Evolutionary conservation across 1,140 invertebrate genomes (phyloP), one percentile per base, ranked within the genome.

Genomic region (Tetramorium alpestre): DNA sequence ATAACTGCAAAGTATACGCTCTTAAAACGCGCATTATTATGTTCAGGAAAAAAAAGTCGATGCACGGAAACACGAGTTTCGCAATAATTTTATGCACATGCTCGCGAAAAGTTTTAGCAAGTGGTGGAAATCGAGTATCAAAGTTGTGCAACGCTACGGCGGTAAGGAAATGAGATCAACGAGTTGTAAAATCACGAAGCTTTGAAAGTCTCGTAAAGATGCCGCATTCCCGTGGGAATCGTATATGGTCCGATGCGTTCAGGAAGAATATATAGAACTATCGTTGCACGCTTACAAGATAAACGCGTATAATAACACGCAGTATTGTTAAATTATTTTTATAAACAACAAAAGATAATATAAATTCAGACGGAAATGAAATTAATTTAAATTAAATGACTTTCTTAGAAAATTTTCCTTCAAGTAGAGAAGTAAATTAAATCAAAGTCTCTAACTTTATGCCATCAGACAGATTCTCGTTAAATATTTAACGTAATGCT

Each of bases 181-280:
- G 91, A 93, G 90, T 91, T 92, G 92, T 91, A 89, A 93, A 93
- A 91, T 92, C 91, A 87, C 85, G 86, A 85, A 91, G 90, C 89
- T 92, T 89, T 92, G 87, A 89, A 92, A 92, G 80, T 92, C 85
- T 75, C 91, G 88, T 91, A 87, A 93, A 92, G 85, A 87, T 80
- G 72, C 69, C 64, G 65, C 44, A 13, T 64, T 22, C 44, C 62
- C 4, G 73, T 25, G 75, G 80, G 67, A 87, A 75, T 56, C 76
- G 28, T 54, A 77, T 28, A 76, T 70, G 85, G 76, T 85, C 67
- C 78, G 49, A 72, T 87, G 81, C 81, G 54, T 84, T 33, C 44
- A 11, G 54, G 54, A 60, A 49, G 65, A 67, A 89, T 90, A 77
- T 47, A 49, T 62, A 76, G 16, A 85, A 25, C 67, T 51, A 78